Base-by-base conservation (phyloP, 1,140 invertebrate genomes). In the Cherax destructor region DNA sequence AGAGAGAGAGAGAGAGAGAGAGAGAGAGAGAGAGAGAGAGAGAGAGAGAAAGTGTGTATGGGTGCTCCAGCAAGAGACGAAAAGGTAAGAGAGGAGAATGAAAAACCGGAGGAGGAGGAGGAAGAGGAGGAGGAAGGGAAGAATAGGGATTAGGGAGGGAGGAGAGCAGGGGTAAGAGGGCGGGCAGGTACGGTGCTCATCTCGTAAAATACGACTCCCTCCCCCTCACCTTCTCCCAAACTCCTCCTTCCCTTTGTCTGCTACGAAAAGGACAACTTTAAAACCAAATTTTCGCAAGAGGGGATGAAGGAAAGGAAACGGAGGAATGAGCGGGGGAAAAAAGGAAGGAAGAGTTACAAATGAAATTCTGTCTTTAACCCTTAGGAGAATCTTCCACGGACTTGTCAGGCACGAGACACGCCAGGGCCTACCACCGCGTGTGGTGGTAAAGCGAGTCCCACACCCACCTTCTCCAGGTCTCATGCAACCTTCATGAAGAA, bases 201-300 rank as follows among this genome's bases (percentile, higher is more conserved):
- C 79, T 10, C 21, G 21, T 84, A 69, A 84, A 72, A 84, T 84
- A 84, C 61, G 83, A 84, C 0, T 56, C 24, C 18, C 30, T 56
- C 30, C 83, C 65, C 83, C 24, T 72, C 61, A 4, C 52, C 6
- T 49, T n/a, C 61, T 69, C 61, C 61, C 83, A 61, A 7, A 9
- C 52, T 13, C 52, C 83, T 84, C 83, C 83, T 84, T 84, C 24
- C 83, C 83, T 84, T 84, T 84, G 83, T 84, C 59, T 84, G 83
- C 61, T 84, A 69, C 59, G 61, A 72, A 84, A 41, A 84, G 83
- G 83, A 84, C 83, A 84, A 49, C 83, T 84, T 84, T 84, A 84
- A 84, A 84, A 84, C 59, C 83, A 72, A 84, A 84, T 84, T 84
- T 84, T 72, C 83, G 83, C 83, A 84, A 47, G 61, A 30, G 65